Percentiles rank a stretch among this genome's conserved stretches.
Evolutionary conservation across 2,113 vertebrate genomes (phyloP).

Genomic region (Platysteira castanea): DNA sequence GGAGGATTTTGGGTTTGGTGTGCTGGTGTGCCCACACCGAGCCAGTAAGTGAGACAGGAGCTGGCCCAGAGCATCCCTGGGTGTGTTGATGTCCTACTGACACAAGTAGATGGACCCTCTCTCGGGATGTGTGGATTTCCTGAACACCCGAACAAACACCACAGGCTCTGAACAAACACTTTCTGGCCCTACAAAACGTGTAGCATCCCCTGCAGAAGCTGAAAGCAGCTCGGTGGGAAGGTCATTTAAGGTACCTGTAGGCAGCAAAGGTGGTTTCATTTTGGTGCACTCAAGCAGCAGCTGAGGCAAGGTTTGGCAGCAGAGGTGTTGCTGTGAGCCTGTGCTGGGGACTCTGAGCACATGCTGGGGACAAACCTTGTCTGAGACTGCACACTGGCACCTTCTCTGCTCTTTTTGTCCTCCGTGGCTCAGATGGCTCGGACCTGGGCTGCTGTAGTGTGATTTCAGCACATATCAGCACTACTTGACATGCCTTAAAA

Average conservation of each 20-base stretch:
- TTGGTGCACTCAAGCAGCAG: neutral
- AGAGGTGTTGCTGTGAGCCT: neutral
- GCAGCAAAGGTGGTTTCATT: neutral
- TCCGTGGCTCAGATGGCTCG: neutral
- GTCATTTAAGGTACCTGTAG: neutral
- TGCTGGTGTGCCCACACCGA: neutral
- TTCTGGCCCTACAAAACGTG: neutral
- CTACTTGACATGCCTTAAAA: neutral
- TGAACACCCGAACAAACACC: rapidly evolving
- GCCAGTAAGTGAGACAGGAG: neutral
- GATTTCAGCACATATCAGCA: neutral
- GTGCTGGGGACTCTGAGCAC: neutral
- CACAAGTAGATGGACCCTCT: rapidly evolving
- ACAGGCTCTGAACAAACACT: too few relatives aligned
- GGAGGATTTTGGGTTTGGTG: neutral
- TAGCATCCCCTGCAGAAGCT: neutral
- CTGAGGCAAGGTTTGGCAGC: neutral
- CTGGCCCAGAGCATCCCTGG: neutral
- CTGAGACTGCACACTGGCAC: neutral
- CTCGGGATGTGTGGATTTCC: neutral
- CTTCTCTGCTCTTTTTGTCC: neutral
- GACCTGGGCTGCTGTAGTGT: neutral
- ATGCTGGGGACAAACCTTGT: neutral
- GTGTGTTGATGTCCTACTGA: neutral
- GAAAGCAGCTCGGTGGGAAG: neutral